phyloP scores from a whole-genome alignment of 35 echinoderm and acorn worm genomes.

The Lytechinus variegatus region DNA sequence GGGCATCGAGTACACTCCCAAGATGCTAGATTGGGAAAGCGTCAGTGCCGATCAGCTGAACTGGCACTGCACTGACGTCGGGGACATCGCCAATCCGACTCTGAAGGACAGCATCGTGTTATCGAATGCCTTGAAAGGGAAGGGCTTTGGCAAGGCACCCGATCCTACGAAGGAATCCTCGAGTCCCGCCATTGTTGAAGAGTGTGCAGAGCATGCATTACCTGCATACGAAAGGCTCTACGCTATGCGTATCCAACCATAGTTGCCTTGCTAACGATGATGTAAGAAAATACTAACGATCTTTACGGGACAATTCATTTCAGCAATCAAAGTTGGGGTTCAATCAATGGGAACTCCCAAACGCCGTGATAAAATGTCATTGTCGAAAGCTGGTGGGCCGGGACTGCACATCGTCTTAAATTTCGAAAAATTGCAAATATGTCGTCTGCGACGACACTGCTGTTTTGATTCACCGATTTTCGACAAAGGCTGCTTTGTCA shows the following conservation, averaged over 20 bases:
- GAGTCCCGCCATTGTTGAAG: background rate
- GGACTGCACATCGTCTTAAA: too few relatives aligned
- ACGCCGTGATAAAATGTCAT: too few relatives aligned
- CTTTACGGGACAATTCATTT: too few relatives aligned
- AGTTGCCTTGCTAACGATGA: too few relatives aligned
- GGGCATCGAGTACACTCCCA: slow-evolving; percentile 49
- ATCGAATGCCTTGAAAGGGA: slow-evolving; percentile 56
- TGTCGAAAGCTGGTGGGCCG: too few relatives aligned
- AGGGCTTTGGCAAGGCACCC: slow-evolving; percentile 36
- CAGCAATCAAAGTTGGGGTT: too few relatives aligned
- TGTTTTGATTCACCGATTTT: too few relatives aligned
- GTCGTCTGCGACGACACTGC: too few relatives aligned
- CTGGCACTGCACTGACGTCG: slow-evolving; percentile 52
- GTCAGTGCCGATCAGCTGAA: slow-evolving; percentile 15
- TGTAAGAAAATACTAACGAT: too few relatives aligned
- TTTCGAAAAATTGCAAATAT: too few relatives aligned
- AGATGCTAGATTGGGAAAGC: slow-evolving; percentile 58
- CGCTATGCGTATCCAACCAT: background rate
- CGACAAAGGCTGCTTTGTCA: too few relatives aligned
- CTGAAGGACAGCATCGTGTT: background rate
- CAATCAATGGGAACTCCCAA: too few relatives aligned
- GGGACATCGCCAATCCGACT: slow-evolving; percentile 28
- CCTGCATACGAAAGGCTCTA: background rate
- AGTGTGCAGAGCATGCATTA: background rate
- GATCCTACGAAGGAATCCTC: background rate